phyloP scores from a whole-genome alignment of 2,113 vertebrate species.

The Rattus rattus region DNA sequence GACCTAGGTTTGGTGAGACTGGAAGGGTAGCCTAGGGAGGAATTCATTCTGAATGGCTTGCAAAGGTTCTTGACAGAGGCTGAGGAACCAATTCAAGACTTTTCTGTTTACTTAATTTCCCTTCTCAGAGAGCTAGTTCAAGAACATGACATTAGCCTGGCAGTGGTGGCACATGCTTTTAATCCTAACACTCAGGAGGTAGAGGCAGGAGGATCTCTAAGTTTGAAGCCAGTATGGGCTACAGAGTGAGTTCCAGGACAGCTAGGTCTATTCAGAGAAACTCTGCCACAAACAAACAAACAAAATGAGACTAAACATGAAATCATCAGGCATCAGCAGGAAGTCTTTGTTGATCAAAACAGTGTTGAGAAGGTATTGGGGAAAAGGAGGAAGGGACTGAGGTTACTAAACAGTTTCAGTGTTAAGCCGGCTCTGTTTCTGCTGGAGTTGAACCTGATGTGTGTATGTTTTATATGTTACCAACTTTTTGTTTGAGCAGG shows the following conservation, averaged over 20 bases:
- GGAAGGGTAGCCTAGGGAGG: not conserved
- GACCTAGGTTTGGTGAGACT: not conserved
- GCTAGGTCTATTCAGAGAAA: not conserved
- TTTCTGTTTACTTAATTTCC: conserved; percentile 1
- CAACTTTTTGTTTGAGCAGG: not conserved
- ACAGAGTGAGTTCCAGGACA: not conserved
- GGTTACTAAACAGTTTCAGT: not conserved
- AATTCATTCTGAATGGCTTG: not conserved
- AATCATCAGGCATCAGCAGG: not conserved
- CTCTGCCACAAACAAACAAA: not conserved
- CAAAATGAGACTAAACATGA: not conserved
- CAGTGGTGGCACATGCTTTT: not conserved
- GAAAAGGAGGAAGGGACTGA: not conserved
- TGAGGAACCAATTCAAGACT: not conserved
- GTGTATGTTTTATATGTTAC: not conserved
- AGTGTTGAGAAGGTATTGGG: not conserved
- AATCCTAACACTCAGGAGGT: not conserved
- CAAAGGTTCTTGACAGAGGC: not conserved
- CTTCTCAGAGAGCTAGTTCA: conserved; percentile 5
- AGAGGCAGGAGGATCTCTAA: not conserved
- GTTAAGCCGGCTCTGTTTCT: not conserved
- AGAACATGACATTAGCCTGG: not conserved
- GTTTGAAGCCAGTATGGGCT: not conserved
- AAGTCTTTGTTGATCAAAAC: not conserved
- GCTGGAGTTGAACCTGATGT: not conserved